phyloP scores from a whole-genome alignment of 2,888 invertebrate species.

The Coelopa pilipes region DNA sequence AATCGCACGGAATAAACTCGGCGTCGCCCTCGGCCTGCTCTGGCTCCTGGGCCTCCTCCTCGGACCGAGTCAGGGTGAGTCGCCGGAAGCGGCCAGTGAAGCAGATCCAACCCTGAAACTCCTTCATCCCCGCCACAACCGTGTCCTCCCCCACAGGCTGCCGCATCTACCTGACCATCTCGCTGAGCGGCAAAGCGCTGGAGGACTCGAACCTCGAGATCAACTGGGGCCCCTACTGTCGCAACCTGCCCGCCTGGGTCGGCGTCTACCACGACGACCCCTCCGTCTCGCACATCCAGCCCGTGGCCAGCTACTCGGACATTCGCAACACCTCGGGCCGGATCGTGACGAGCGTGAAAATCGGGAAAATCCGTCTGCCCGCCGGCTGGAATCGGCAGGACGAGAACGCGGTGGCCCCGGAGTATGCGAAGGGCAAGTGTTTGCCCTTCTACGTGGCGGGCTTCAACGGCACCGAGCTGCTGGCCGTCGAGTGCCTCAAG shows the following conservation, averaged over 20 bases:
- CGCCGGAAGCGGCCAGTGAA: too few relatives aligned
- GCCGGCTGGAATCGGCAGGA: conserved; percentile 72
- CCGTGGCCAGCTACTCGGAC: conserved; percentile 54
- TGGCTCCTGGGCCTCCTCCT: too few relatives aligned
- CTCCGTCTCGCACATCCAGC: conserved; percentile 54
- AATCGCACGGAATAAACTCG: too few relatives aligned
- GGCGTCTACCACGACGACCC: conserved; percentile 64
- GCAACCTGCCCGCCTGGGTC: conserved; percentile 61
- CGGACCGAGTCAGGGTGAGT: too few relatives aligned
- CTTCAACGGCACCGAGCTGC: conserved; percentile 72
- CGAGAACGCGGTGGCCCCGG: conserved; percentile 44
- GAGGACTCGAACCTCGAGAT: conserved; percentile 59
- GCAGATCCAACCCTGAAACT: too few relatives aligned
- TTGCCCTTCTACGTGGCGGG: conserved; percentile 79
- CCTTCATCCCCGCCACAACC: too few relatives aligned
- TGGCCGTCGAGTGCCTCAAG: conserved; percentile 76
- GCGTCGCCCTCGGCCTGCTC: too few relatives aligned
- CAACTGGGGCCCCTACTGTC: conserved; percentile 65
- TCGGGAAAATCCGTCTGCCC: conserved; percentile 72
- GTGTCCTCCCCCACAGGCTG: conserved; percentile 50
- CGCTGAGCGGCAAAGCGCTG: conserved; percentile 57
- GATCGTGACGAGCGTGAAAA: conserved; percentile 52
- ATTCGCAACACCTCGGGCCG: conserved; percentile 70
- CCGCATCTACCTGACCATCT: conserved; percentile 61
- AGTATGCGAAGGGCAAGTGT: conserved; percentile 70